Evolutionary conservation across 2,113 vertebrate genomes (phyloP).

Genomic region (Lophius piscatorius): DNA sequence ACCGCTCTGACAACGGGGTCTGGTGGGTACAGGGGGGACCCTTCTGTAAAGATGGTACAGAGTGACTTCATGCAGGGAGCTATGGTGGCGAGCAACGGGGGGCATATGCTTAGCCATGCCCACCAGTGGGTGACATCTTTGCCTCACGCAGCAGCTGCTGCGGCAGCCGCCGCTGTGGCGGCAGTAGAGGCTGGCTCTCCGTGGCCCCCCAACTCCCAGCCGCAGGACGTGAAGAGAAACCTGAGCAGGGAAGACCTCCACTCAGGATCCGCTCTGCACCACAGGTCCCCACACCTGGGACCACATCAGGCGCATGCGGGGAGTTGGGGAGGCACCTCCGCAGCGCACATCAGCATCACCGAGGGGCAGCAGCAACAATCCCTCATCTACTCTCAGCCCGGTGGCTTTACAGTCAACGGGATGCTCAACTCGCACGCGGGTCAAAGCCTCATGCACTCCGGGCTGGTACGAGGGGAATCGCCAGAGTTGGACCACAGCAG

Average conservation of each 20-base stretch:
- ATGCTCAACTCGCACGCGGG: constrained; percentile 91
- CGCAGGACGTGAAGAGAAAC: constrained; percentile 88
- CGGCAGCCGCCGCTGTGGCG: constrained; percentile 87
- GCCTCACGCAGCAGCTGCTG: constrained; percentile 90
- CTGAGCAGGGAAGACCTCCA: constrained; percentile 88
- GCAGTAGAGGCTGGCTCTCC: constrained; percentile 87
- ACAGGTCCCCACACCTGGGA: constrained; percentile 86
- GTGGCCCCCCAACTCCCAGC: constrained; percentile 87
- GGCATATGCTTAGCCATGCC: constrained; percentile 93
- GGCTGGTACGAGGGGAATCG: constrained; percentile 90
- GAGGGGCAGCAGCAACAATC: constrained; percentile 81
- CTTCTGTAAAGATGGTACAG: constrained; percentile 92
- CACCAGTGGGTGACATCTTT: constrained; percentile 96
- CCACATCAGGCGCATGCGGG: constrained; percentile 89
- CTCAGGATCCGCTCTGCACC: constrained; percentile 87
- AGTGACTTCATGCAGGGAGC: constrained; percentile 95
- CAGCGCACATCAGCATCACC: constrained; percentile 88
- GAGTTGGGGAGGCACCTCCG: constrained; percentile 86
- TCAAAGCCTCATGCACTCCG: constrained; percentile 90
- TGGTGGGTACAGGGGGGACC: constrained; percentile 88
- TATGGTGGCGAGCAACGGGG: constrained; percentile 92
- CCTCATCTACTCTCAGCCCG: constrained; percentile 90
- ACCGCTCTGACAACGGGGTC: constrained; percentile 86
- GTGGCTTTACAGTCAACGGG: constrained; percentile 94
- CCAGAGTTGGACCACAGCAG: constrained; percentile 91